A percentile compares a stretch with the other conserved stretches of the same genome.
Conservation (phyloP, 2,888 invertebrate species). For the Anagyrus pseudococci region DNA sequence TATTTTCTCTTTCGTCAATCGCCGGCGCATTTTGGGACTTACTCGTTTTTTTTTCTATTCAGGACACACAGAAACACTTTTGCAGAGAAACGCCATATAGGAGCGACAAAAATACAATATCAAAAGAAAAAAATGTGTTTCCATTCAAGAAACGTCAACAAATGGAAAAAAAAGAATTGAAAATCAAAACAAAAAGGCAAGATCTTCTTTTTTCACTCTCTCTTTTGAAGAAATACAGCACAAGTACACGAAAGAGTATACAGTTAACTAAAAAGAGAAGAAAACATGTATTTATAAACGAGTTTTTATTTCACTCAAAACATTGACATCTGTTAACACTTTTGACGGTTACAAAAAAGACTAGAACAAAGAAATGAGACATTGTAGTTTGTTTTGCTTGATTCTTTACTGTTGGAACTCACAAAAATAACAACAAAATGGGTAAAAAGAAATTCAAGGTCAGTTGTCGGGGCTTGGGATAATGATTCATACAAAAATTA, state of each 20-base stretch:
- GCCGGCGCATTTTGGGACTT: constrained; percentile 45
- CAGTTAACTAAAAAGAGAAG: constrained; percentile 15
- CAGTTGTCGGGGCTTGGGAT: constrained; percentile 9
- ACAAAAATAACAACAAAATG: constrained; percentile 19
- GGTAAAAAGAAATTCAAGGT: neutral
- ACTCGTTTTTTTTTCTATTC: constrained; percentile 36
- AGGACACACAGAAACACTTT: constrained; percentile 36
- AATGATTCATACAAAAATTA: constrained; percentile 10
- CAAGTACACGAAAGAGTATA: constrained; percentile 7
- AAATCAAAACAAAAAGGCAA: constrained; percentile 6
- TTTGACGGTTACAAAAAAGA: constrained; percentile 21
- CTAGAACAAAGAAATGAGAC: constrained; percentile 23
- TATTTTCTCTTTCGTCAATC: constrained; percentile 57
- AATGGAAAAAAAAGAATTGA: neutral
- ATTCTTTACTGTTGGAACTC: constrained; percentile 10
- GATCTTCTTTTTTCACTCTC: constrained; percentile 15
- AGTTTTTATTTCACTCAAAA: constrained; percentile 15
- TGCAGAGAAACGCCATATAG: constrained; percentile 36
- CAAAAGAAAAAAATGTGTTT: constrained; percentile 3
- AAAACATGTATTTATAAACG: neutral
- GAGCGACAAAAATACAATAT: constrained; percentile 25
- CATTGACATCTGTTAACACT: constrained; percentile 21
- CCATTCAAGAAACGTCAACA: constrained; percentile 12
- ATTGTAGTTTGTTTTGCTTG: constrained; percentile 9
- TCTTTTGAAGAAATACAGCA: neutral